Percentiles rank a stretch among this genome's conserved stretches.
Evolutionary conservation across 2,113 vertebrate species (phyloP).

Genomic region (Amphiprion ocellaris): DNA sequence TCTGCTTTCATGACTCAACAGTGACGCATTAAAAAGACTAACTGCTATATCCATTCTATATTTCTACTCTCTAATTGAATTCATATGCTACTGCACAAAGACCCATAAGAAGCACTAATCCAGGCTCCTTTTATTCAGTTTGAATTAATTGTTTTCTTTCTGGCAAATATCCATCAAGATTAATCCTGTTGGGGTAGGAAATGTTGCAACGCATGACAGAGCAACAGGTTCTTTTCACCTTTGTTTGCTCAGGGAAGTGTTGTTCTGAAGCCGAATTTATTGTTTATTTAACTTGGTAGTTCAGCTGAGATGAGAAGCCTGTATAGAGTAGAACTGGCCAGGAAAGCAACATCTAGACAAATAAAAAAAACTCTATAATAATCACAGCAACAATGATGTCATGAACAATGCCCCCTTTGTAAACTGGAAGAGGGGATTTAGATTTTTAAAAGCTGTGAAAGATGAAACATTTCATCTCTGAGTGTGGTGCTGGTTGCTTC

Average conservation of each 20-base stretch:
- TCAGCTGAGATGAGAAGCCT: conserved; percentile 12
- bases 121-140: conserved; percentile 19
- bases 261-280: neutral
- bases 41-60: conserved; percentile 30
- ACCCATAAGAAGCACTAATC: conserved; percentile 41
- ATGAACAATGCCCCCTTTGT: neutral
- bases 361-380: neutral
- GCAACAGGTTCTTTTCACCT: conserved; percentile 26
- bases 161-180: conserved; percentile 23
- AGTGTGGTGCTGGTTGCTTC: no score
- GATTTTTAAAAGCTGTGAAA: no score
- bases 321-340: neutral
- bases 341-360: conserved; percentile 13
- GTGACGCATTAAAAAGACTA: conserved; percentile 8
- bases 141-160: conserved; percentile 26
- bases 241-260: neutral
- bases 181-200: conserved; percentile 30
- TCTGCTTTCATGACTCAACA: conserved; percentile 19
- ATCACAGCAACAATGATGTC: neutral
- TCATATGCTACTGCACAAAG: conserved; percentile 33
- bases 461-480: no score
- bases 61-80: conserved; percentile 43
- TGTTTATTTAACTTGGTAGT: neutral
- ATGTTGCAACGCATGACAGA: neutral
- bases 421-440: neutral